A percentile compares a stretch with the other conserved stretches of the same genome.
Evolutionary conservation across 2,888 invertebrate genomes (phyloP).

Genomic region (Drosophila lacicola): DNA sequence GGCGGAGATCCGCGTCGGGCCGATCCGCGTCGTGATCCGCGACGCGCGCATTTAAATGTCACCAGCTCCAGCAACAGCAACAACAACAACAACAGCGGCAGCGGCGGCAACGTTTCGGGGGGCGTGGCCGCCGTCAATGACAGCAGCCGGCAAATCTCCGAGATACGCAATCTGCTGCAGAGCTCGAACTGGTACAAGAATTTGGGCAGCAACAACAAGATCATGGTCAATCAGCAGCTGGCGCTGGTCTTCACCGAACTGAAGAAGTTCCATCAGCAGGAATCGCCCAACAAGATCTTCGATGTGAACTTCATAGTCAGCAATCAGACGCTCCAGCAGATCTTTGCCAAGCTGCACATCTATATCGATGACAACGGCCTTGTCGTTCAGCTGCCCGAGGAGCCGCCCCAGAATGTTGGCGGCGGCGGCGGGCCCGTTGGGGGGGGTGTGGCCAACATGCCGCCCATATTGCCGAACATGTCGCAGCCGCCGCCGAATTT

Average conservation of each 20-base stretch:
- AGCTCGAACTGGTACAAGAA: conserved; percentile 90
- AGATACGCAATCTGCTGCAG: conserved; percentile 88
- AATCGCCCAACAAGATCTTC: conserved; percentile 86
- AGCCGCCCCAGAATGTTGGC: conserved; percentile 45
- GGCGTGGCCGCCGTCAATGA: conserved; percentile 20
- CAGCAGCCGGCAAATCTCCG: conserved; percentile 84
- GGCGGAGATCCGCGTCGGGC: conserved; percentile 44
- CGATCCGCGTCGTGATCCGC: conserved; percentile 69
- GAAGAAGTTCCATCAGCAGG: conserved; percentile 88
- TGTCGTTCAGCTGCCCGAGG: conserved; percentile 83
- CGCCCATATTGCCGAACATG: conserved; percentile 72
- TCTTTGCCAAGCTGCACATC: conserved; percentile 88
- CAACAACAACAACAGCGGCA: conserved; percentile 42
- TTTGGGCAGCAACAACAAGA: conserved; percentile 90
- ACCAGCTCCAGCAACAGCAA: conserved; percentile 3
- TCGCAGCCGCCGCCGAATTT: conserved; percentile 79
- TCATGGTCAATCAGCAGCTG: conserved; percentile 89
- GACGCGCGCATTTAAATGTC: conserved; percentile 49
- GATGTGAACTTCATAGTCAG: conserved; percentile 86
- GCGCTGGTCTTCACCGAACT: conserved; percentile 87
- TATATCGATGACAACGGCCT: conserved; percentile 87
- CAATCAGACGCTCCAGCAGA: conserved; percentile 87
- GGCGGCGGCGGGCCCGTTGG: neutral
- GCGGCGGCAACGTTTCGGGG: conserved; percentile 4
- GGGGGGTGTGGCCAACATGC: conserved; percentile 47